phyloP scores from a whole-genome alignment of 2,113 vertebrate genomes.

The Chaetops frenatus region DNA sequence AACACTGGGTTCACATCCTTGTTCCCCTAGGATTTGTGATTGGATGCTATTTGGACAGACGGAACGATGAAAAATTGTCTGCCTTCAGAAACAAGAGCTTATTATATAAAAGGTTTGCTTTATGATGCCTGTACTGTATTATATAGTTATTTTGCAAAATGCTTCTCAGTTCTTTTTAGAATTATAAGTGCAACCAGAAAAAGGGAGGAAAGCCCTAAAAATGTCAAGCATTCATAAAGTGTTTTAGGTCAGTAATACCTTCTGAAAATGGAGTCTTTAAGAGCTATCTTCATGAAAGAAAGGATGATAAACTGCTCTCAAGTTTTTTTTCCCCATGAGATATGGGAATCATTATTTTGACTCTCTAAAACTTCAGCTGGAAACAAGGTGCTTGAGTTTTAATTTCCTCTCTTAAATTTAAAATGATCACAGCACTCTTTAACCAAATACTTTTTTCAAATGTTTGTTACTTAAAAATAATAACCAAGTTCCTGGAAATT shows the following conservation, averaged over 20 bases:
- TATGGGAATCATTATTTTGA: neutral
- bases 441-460: neutral
- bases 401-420: neutral
- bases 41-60: conserved; percentile 84
- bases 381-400: neutral
- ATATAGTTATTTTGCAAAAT: neutral
- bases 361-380: neutral
- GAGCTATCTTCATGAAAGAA: neutral
- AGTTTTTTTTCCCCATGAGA: neutral
- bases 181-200: neutral
- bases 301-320: neutral
- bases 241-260: neutral
- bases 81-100: conserved; percentile 89
- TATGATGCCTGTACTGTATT: neutral
- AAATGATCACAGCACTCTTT: neutral
- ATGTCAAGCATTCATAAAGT: neutral
- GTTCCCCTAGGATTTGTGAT: conserved; percentile 86
- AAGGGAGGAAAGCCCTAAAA: neutral
- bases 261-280: neutral
- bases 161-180: neutral
- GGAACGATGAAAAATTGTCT: conserved; percentile 78
- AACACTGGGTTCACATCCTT: conserved; percentile 80
- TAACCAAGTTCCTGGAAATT: neutral
- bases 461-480: neutral
- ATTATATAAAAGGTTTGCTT: conserved; percentile 81